These are phyloP conservation scores for Notoglanidium macrostoma DNA, from an alignment of 2,797 vertebrate species.

Conservation along the genomic window DNA sequence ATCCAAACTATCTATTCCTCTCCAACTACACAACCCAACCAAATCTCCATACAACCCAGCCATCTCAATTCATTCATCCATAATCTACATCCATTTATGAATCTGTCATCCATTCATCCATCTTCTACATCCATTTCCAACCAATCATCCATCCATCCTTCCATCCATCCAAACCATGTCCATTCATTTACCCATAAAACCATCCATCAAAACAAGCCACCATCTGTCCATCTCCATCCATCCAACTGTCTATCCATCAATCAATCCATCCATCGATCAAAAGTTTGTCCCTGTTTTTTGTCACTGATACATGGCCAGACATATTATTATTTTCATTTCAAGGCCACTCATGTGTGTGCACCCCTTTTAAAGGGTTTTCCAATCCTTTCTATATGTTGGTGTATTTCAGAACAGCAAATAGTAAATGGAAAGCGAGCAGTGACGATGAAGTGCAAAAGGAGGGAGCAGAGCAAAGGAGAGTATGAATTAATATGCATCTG, in stretches of 20 bases:
- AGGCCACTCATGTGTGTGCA: not conserved
- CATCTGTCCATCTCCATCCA: not conserved
- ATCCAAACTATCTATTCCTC: not conserved
- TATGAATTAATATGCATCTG: constrained; percentile 5
- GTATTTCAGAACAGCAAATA: not conserved
- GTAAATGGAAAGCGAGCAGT: not conserved
- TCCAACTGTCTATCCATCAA: not conserved
- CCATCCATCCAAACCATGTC: not conserved
- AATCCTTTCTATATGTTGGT: not conserved
- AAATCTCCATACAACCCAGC: not conserved
- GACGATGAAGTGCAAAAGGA: not conserved
- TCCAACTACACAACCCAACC: not conserved
- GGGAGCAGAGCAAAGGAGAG: not conserved
- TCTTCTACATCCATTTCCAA: not conserved
- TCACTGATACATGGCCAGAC: not conserved
- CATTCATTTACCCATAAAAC: not conserved
- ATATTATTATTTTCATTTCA: not conserved
- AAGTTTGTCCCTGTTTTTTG: not conserved
- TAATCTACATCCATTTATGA: not conserved
- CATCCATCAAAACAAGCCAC: not conserved
- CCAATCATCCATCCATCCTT: not conserved
- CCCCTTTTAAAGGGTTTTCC: too few species aligned
- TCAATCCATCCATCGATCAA: not conserved
- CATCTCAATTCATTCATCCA: not conserved
- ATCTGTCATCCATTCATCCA: not conserved